phyloP scores from a whole-genome alignment of 1,140 invertebrate species.

The Diabrotica virgifera region DNA sequence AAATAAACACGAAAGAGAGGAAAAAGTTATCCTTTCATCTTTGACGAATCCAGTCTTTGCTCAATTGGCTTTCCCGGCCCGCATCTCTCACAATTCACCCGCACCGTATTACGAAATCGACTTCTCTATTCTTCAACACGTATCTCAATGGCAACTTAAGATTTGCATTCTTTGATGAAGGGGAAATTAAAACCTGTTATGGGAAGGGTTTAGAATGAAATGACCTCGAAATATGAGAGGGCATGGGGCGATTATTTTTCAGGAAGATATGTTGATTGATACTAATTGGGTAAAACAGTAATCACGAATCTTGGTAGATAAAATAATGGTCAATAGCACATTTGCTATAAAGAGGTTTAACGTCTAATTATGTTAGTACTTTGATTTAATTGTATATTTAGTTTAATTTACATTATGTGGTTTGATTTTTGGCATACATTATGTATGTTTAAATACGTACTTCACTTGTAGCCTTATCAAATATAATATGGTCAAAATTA shows the following conservation, averaged over 20 bases:
- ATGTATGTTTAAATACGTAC: too few species aligned
- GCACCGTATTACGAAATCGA: constrained; percentile 1
- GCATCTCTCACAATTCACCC: neutral
- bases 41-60: neutral
- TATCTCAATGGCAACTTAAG: constrained; percentile 2
- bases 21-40: neutral
- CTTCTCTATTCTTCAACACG: constrained; percentile 2
- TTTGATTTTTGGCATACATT: too few species aligned
- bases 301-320: too few species aligned
- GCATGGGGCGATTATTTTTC: neutral
- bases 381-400: too few species aligned
- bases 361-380: too few species aligned
- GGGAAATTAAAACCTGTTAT: constrained; percentile 2
- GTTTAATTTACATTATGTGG: too few species aligned
- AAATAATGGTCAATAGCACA: too few species aligned
- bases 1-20: neutral
- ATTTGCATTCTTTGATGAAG: constrained; percentile 2
- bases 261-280: too few species aligned
- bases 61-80: constrained; percentile 1
- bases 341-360: too few species aligned
- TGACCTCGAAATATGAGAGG: neutral
- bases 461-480: too few species aligned
- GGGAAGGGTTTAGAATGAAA: neutral
- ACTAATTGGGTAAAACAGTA: too few species aligned
- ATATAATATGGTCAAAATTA: too few species aligned